Base-by-base conservation (phyloP, 2,888 invertebrate species). In the Torymus texanus region DNA sequence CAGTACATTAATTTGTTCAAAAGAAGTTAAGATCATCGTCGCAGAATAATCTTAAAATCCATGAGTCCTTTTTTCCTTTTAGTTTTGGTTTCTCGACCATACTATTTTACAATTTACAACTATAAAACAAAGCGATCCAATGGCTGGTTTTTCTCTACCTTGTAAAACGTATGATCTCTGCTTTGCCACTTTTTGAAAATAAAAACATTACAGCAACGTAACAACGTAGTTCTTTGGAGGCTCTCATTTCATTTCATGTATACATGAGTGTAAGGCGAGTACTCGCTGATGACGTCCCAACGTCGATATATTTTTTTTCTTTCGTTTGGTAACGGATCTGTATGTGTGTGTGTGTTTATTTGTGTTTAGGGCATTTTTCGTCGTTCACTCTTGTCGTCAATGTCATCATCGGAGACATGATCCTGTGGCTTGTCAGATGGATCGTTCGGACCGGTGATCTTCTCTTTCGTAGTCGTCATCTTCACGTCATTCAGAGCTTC, bases 401-500 rank as follows among this genome's bases (percentile, higher is more conserved):
- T 84, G 75, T 86, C 82, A 75, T 85, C 86, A 65, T 88, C 86
- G 62, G 79, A 65, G 58, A 63, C 78, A 41, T 41, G 41, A 41
- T 80, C 78, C 59, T 84, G 83, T 8, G 85, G 68, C 62, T 85
- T 84, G 72, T 89, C 86, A 55, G 82, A 85, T 13, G 87, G 85
- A 76, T 81, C 81, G 1, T 83, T 67, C 10, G 73, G 58, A 18
- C 13, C 70, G 1, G 65, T 58, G 0, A 3, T n/a, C 41, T 71
- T 79, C 41, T n/a, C 41, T 71, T 55, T 58, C 68, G 24, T n/a
- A 18, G 2, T 67, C 24, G 65, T 66, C 74, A 29, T 62, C 80
- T 79, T 24, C 51, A 53, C 92, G 83, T 92, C 91, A 85, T 90
- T 91, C 79, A 94, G 88, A 21, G 93, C 94, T 87, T 92, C 91